These are phyloP conservation scores for Apodemus speciosus DNA, from an alignment of 2,113 vertebrate genomes.

Conservation along the genomic window DNA sequence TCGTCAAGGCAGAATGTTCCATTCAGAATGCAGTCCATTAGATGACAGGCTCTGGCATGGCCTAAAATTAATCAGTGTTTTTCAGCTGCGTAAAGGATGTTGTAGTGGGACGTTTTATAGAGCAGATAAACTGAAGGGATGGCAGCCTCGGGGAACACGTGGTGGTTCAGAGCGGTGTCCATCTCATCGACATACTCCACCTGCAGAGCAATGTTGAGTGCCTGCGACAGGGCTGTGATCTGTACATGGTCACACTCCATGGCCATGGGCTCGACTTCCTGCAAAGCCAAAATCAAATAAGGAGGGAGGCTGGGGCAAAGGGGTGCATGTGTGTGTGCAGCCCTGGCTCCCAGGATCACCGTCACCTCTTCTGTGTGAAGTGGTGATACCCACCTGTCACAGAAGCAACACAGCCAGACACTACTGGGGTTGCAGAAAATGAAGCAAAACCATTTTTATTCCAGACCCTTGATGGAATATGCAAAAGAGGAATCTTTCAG, in stretches of 20 bases:
- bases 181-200: slow-evolving; percentile 85
- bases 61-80: slow-evolving; percentile 66
- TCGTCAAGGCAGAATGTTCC: slow-evolving; percentile 60
- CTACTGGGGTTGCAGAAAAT: neutral
- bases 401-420: neutral
- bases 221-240: slow-evolving; percentile 88
- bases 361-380: neutral
- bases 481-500: neutral
- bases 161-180: slow-evolving; percentile 81
- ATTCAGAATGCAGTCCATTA: slow-evolving; percentile 72
- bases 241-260: slow-evolving; percentile 88
- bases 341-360: neutral
- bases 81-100: slow-evolving; percentile 85
- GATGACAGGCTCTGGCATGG: slow-evolving; percentile 61
- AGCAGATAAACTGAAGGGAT: slow-evolving; percentile 84
- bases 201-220: slow-evolving; percentile 84
- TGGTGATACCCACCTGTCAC: neutral
- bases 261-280: slow-evolving; percentile 89
- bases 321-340: neutral
- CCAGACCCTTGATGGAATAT: neutral
- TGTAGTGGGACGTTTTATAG: slow-evolving; percentile 87
- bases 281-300: slow-evolving; percentile 36
- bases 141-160: slow-evolving; percentile 87
- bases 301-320: neutral
- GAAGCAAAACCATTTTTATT: neutral